Percentiles rank a stretch among this genome's conserved stretches.
phyloP scores from a whole-genome alignment of 2,113 vertebrate genomes.

The Gnathonemus longibarbis region DNA sequence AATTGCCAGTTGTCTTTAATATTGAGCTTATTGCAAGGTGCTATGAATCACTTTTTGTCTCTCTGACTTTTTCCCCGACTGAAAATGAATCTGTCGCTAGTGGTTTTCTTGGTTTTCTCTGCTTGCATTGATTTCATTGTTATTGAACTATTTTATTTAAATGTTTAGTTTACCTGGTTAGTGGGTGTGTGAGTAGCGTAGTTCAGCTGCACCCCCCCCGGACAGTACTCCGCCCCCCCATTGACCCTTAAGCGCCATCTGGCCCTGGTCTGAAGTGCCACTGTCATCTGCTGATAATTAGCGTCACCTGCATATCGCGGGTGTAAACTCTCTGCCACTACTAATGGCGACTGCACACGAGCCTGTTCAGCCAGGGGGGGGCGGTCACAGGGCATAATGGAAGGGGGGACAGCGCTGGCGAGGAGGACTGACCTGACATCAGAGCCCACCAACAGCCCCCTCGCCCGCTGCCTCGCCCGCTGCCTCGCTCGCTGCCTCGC shows the following conservation, averaged over 20 bases:
- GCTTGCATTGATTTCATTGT: not conserved
- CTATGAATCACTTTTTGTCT: not conserved
- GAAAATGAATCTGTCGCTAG: not conserved
- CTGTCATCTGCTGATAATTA: conserved; percentile 84
- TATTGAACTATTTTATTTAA: not conserved
- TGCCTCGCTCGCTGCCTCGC: not conserved
- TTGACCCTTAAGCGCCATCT: conserved; percentile 80
- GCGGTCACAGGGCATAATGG: not conserved
- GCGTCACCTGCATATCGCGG: conserved; percentile 75
- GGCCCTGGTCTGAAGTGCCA: conserved; percentile 67
- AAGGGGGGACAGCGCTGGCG: not conserved
- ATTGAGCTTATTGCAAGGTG: not conserved
- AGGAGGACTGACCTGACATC: conserved; percentile 19
- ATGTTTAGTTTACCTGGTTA: not conserved
- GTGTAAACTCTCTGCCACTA: conserved; percentile 59
- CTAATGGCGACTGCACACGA: conserved; percentile 39
- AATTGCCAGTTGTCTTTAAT: not conserved
- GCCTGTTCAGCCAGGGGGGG: conserved; percentile 42
- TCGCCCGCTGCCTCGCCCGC: not conserved
- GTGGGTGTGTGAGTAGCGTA: not conserved
- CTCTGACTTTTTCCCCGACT: not conserved
- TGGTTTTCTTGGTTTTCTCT: not conserved
- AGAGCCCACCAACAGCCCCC: conserved; percentile 28
- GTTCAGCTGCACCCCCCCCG: conserved; percentile 22
- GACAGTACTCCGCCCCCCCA: conserved; percentile 52